These are phyloP conservation scores for Oophaga pumilio DNA, from an alignment of 2,113 vertebrate species.

Conservation along the genomic window DNA sequence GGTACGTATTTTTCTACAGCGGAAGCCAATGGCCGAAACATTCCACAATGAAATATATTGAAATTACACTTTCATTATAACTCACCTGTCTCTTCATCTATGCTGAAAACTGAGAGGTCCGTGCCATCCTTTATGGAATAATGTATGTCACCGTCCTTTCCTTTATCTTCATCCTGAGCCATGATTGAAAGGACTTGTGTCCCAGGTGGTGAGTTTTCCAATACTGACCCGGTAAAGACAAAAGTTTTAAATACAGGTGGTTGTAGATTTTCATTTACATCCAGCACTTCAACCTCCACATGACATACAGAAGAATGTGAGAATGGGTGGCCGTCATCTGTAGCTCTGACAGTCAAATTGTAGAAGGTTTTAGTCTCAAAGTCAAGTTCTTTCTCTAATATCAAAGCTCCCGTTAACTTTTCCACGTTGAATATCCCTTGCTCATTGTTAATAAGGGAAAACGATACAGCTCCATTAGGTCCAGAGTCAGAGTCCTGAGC, in stretches of 20 bases:
- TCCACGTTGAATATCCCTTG: conserved; percentile 83
- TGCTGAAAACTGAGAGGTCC: conserved; percentile 82
- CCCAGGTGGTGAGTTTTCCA: conserved; percentile 82
- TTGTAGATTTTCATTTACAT: conserved; percentile 93
- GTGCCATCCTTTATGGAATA: conserved; percentile 88
- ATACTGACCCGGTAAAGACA: conserved; percentile 81
- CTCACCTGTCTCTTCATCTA: conserved; percentile 91
- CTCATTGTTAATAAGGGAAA: conserved; percentile 79
- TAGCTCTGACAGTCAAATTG: conserved; percentile 86
- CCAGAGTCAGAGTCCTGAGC: conserved; percentile 85
- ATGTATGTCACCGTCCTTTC: conserved; percentile 85
- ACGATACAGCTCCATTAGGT: conserved; percentile 81
- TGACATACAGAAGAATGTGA: conserved; percentile 87
- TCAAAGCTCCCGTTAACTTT: conserved; percentile 78
- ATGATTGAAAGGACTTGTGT: conserved; percentile 78
- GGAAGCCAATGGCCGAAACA: too few relatives aligned
- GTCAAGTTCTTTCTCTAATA: conserved; percentile 87
- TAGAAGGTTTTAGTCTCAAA: conserved; percentile 84
- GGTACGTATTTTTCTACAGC: too few relatives aligned
- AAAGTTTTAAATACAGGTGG: conserved; percentile 83
- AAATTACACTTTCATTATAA: background rate
- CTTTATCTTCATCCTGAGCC: conserved; percentile 82
- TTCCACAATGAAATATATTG: too few relatives aligned
- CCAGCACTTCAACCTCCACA: conserved; percentile 85
- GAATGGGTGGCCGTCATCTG: conserved; percentile 83